Conservation (phyloP, 2,888 invertebrate species). For the Pachymerium ferrugineum region DNA sequence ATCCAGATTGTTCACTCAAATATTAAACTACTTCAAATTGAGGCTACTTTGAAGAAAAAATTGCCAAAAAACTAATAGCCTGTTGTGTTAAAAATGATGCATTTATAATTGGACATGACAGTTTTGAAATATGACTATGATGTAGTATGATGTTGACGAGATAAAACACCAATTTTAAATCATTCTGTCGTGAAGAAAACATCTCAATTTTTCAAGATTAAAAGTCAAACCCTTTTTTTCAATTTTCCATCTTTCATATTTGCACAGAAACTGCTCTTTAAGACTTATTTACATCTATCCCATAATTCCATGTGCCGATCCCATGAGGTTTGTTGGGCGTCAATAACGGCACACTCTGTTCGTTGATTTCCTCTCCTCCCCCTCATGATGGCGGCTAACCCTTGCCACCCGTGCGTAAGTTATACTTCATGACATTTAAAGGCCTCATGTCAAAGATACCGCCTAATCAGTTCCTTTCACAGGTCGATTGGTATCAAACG, state of each 20-base stretch:
- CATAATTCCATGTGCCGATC: slow-evolving; percentile 2
- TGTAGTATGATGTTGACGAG: slow-evolving; percentile 24
- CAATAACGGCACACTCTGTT: slow-evolving; percentile 14
- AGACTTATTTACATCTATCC: slow-evolving; percentile 10
- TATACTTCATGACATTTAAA: slow-evolving; percentile 18
- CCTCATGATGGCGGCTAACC: not conserved
- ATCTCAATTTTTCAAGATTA: slow-evolving; percentile 4
- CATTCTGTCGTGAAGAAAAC: slow-evolving; percentile 22
- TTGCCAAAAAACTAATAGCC: not conserved
- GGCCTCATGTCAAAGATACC: not conserved
- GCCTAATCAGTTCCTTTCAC: no score
- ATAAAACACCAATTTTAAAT: slow-evolving; percentile 19
- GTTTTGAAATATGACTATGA: slow-evolving; percentile 17
- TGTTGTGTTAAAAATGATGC: slow-evolving; percentile 22
- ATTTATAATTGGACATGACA: slow-evolving; percentile 20
- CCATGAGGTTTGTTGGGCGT: not conserved
- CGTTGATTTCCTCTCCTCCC: not conserved
- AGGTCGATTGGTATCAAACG: not conserved
- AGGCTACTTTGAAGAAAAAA: not conserved
- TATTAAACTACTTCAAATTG: not conserved
- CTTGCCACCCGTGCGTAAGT: slow-evolving; percentile 24
- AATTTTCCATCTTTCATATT: not conserved
- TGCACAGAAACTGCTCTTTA: not conserved
- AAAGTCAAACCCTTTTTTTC: not conserved
- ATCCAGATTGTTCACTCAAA: not conserved